Conservation (phyloP, 2,797 vertebrate genomes). For the Schizopygopsis pylzovi region DNA sequence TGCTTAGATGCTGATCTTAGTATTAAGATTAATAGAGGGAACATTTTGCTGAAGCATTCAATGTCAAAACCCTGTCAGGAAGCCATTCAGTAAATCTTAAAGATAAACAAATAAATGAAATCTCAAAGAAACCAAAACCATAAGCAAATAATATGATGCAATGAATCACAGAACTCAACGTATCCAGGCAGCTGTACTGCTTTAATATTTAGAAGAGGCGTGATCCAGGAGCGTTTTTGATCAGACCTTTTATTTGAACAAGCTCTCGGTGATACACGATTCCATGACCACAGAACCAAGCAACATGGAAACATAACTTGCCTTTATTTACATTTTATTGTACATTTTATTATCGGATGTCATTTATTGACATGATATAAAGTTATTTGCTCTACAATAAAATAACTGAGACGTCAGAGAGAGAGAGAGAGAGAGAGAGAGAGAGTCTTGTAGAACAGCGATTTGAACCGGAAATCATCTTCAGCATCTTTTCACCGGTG, state of each 20-base stretch:
- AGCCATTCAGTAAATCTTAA: not conserved
- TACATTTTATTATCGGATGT: conserved; percentile 16
- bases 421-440: not conserved
- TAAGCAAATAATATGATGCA: not conserved
- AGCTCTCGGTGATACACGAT: not conserved
- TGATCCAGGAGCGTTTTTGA: not conserved
- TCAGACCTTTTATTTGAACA: not conserved
- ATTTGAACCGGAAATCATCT: not conserved
- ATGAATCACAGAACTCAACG: not conserved
- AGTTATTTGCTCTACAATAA: conserved; percentile 8
- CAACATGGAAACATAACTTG: conserved; percentile 16
- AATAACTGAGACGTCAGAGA: not conserved
- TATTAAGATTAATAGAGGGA: conserved; percentile 2
- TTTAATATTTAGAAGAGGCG: conserved; percentile 1
- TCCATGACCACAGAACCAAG: conserved; percentile 1
- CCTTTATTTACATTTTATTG: conserved; percentile 4
- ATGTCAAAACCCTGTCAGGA: not conserved
- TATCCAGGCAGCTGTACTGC: not conserved
- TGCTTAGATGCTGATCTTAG: not conserved
- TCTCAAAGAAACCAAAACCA: not conserved
- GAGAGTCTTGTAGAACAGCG: not conserved
- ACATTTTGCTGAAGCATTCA: not conserved
- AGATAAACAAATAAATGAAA: not conserved
- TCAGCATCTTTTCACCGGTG: conserved; percentile 11
- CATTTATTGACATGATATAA: conserved; percentile 6